These are phyloP conservation scores for Athetis lepigone DNA, from an alignment of 2,888 invertebrate species.

Conservation along the genomic window DNA sequence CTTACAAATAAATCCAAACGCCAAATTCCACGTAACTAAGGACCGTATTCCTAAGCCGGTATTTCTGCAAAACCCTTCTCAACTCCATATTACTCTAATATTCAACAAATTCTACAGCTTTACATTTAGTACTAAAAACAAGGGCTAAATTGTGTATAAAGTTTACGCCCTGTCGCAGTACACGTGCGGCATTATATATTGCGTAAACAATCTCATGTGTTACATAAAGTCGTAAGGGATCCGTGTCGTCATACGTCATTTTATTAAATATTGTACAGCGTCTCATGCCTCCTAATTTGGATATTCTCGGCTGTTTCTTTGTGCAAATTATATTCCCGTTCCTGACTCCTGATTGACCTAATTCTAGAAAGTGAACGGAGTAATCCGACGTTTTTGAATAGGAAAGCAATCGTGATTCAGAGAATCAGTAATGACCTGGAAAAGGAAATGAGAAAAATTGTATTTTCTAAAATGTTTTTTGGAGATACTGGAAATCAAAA, in stretches of 20 bases:
- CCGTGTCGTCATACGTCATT: constrained; percentile 50
- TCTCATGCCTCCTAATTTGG: constrained; percentile 40
- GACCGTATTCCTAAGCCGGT: constrained; percentile 32
- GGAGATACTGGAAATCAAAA: not conserved
- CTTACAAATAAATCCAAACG: constrained; percentile 26
- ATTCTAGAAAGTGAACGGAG: constrained; percentile 33
- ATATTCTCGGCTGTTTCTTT: constrained; percentile 31
- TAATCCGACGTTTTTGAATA: constrained; percentile 41
- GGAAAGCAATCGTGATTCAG: constrained; percentile 30
- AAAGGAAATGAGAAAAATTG: constrained; percentile 39
- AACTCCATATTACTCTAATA: constrained; percentile 41
- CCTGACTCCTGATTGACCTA: constrained; percentile 39
- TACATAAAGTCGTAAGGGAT: constrained; percentile 47
- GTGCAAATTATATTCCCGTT: constrained; percentile 31
- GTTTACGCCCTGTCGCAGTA: constrained; percentile 37
- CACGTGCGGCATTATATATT: constrained; percentile 47
- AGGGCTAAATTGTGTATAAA: constrained; percentile 51
- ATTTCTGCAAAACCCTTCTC: constrained; percentile 48
- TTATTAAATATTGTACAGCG: constrained; percentile 53
- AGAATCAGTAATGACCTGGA: constrained; percentile 44
- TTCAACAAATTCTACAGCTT: constrained; percentile 55
- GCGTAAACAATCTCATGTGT: constrained; percentile 42
- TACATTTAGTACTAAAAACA: constrained; percentile 54
- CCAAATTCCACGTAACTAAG: constrained; percentile 35
- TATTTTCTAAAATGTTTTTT: constrained; percentile 29